Base-by-base conservation (phyloP, 1,140 invertebrate species). In the Lordiphosa mommai region DNA sequence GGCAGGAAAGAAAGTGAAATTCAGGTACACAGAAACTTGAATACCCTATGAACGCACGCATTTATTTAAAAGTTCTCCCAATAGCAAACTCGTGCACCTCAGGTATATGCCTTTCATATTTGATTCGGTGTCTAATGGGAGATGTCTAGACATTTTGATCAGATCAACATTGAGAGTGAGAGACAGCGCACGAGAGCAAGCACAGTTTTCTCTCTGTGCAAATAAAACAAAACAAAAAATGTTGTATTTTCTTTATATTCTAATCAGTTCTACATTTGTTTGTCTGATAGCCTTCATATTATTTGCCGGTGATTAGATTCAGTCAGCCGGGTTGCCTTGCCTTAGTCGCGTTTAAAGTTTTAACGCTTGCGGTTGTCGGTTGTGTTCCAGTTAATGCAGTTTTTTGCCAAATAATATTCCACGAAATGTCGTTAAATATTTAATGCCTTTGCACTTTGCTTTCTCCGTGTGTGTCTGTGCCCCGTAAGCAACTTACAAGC, bases 261-360 rank as follows among this genome's bases (percentile, higher is more conserved):
- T 80, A 82, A 82, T 82, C 76, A 84, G 76, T 33, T 60, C 55
- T 56, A 72, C 48, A 80, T 55, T 79, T 79, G 72, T 49, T 64
- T 68, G 43, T 69, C 20, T 73, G 76, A 66, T 73, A 82, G 76
- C 76, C 76, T 55, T 66, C 61, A 48, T 74, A 74, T 40, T 82
- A 76, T 76, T 82, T 82, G 58, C 53, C 36, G 51, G 70, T 76
- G 76, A 80, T 82, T 80, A 76, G 77, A 69, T 34, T 55, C 58
- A 61, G 53, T 53, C 47, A 27, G 20, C 29, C 29, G 34, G 43
- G 43, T 51, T 32, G 48, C 14, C 33, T 40, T 40, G 37, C 53
- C 27, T 74, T 82, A 80, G 76, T 80, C 50, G 76, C 51, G 68
- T 47, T 67, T 71, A 38, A 67, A 53, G 61, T 61, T 69, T 46